Conservation (phyloP, 2,888 invertebrate species). For the Deilephila elpenor region DNA sequence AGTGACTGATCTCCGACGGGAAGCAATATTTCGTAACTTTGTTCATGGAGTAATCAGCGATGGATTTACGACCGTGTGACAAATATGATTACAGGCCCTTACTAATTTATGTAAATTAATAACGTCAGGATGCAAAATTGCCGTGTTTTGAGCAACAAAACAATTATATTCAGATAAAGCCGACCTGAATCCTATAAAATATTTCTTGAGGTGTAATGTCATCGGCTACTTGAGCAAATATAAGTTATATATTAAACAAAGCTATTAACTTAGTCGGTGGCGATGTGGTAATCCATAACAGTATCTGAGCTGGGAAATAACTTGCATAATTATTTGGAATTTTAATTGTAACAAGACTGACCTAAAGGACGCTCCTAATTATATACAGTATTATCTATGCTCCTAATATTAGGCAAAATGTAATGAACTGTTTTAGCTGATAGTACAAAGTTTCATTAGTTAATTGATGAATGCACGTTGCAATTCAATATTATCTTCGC, state of each 20-base stretch:
- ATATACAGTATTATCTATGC: no score
- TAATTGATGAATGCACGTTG: constrained; percentile 39
- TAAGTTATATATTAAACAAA: neutral
- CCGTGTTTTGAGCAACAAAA: no score
- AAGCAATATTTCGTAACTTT: constrained; percentile 17
- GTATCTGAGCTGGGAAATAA: neutral
- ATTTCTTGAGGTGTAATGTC: neutral
- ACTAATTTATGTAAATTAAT: no score
- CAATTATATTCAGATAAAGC: no score
- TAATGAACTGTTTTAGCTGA: constrained; percentile 31
- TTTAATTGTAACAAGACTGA: neutral
- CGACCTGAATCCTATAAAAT: no score
- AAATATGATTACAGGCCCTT: neutral
- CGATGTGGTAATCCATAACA: neutral
- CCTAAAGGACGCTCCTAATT: neutral
- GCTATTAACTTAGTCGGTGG: neutral
- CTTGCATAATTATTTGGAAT: neutral
- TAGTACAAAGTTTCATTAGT: constrained; percentile 33
- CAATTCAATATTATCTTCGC: constrained; percentile 38
- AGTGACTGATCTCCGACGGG: constrained; percentile 20
- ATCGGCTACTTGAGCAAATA: neutral
- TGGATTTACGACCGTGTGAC: constrained; percentile 20
- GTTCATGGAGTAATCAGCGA: constrained; percentile 7
- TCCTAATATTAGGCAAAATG: neutral
- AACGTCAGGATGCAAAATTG: no score